Evolutionary conservation across 2,797 vertebrate genomes (phyloP).

Genomic region (Enoplosus armatus): DNA sequence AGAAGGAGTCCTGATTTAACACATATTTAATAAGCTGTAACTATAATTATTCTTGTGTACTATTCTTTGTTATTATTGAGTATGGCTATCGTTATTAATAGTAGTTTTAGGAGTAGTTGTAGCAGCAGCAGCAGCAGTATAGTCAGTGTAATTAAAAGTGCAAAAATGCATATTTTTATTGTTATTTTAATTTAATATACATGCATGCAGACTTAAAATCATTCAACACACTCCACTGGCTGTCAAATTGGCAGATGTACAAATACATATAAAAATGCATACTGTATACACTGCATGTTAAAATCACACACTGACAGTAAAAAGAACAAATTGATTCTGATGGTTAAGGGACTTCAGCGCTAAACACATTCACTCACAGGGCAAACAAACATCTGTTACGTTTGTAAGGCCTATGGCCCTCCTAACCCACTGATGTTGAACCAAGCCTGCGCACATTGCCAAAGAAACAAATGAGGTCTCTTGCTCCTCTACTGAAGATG

Average conservation of each 20-base stretch:
- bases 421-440: conserved; percentile 82
- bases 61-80: not conserved
- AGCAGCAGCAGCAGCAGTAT: not conserved
- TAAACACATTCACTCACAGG: conserved; percentile 73
- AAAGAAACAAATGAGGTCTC: conserved; percentile 80
- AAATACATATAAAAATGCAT: conserved; percentile 25
- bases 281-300: conserved; percentile 51
- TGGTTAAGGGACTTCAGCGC: conserved; percentile 59
- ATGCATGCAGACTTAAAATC: conserved; percentile 5
- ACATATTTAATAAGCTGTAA: conserved; percentile 26
- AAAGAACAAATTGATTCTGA: conserved; percentile 76
- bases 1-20: conserved; percentile 45
- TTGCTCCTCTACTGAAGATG: conserved; percentile 82
- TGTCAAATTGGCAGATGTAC: conserved; percentile 33
- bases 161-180: conserved; percentile 11
- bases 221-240: conserved; percentile 6
- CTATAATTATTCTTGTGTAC: not conserved
- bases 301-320: conserved; percentile 53
- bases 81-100: not conserved
- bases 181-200: conserved; percentile 5
- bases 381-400: conserved; percentile 82
- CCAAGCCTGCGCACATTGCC: conserved; percentile 74
- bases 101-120: not conserved
- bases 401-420: conserved; percentile 78
- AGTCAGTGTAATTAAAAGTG: not conserved